These are phyloP conservation scores for Gnathonemus echidnorhynchus DNA, from an alignment of 2,113 vertebrate species.

Conservation along the genomic window DNA sequence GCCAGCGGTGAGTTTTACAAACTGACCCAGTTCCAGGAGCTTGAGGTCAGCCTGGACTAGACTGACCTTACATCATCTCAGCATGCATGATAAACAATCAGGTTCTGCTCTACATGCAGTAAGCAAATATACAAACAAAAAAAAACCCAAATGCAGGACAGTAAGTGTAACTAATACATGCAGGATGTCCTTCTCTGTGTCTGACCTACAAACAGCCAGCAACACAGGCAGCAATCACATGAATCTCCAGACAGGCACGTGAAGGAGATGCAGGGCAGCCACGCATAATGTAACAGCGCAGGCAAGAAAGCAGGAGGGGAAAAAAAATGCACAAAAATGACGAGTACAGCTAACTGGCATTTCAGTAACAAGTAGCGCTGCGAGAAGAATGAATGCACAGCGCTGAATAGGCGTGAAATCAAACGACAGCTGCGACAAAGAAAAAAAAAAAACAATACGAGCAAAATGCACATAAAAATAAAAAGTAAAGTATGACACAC, in stretches of 20 bases:
- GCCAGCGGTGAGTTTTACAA: not conserved
- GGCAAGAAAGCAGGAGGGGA: not conserved
- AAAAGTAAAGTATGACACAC: not conserved
- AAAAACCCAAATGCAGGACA: not conserved
- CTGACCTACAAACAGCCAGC: not conserved
- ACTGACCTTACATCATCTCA: not conserved
- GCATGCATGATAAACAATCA: slow-evolving; percentile 4
- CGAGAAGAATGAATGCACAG: not conserved
- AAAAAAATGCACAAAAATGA: not conserved
- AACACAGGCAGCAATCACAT: not conserved
- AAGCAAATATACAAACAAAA: not conserved
- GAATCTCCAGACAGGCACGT: not conserved
- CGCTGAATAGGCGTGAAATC: not conserved
- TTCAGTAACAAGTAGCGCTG: not conserved
- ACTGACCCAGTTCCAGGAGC: not conserved
- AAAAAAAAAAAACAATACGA: not conserved
- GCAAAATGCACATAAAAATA: not conserved
- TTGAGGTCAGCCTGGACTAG: not conserved
- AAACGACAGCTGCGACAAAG: not conserved
- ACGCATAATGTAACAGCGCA: not conserved
- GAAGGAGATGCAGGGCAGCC: not conserved
- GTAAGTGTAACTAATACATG: not conserved
- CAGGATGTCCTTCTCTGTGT: not conserved
- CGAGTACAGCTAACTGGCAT: not conserved
- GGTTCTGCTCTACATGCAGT: not conserved